Conservation (phyloP, 2,888 invertebrate genomes). For the Leptodirus hochenwartii region DNA sequence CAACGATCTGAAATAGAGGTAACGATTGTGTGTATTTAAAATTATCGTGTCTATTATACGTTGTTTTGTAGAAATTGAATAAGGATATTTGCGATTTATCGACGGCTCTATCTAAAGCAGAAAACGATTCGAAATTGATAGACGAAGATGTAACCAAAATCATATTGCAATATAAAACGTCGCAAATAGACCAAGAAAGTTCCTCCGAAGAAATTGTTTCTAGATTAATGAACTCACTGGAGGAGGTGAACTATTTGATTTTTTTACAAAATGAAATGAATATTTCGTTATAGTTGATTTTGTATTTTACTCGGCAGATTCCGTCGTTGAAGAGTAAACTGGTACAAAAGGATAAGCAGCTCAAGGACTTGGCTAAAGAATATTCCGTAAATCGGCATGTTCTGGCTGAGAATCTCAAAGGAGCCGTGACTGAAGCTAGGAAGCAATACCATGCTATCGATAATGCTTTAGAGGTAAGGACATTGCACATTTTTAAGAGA, state of each 20-base stretch:
- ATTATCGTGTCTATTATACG: slow-evolving; percentile 5
- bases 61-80: slow-evolving; percentile 28
- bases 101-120: slow-evolving; percentile 30
- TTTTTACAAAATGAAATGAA: slow-evolving; percentile 1
- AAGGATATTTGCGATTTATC: slow-evolving; percentile 38
- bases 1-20: slow-evolving; percentile 39
- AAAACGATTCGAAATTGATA: slow-evolving; percentile 21
- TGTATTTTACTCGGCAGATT: slow-evolving; percentile 19
- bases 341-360: slow-evolving; percentile 26
- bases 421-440: slow-evolving; percentile 33
- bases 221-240: slow-evolving; percentile 22
- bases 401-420: slow-evolving; percentile 28
- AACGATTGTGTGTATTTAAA: slow-evolving; percentile 11
- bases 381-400: slow-evolving; percentile 25
- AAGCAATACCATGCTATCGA: slow-evolving; percentile 44
- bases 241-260: slow-evolving; percentile 21
- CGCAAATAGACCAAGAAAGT: slow-evolving; percentile 19
- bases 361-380: slow-evolving; percentile 27
- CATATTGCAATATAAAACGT: slow-evolving; percentile 26
- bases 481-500: too few relatives aligned
- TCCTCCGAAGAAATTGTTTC: slow-evolving; percentile 24
- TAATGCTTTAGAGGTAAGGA: slow-evolving; percentile 35
- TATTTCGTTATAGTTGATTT: background rate
- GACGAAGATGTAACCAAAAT: slow-evolving; percentile 25
- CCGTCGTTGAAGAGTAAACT: slow-evolving; percentile 25